Conservation (phyloP, 2,888 invertebrate genomes). For the Drosophila fungiperda region DNA sequence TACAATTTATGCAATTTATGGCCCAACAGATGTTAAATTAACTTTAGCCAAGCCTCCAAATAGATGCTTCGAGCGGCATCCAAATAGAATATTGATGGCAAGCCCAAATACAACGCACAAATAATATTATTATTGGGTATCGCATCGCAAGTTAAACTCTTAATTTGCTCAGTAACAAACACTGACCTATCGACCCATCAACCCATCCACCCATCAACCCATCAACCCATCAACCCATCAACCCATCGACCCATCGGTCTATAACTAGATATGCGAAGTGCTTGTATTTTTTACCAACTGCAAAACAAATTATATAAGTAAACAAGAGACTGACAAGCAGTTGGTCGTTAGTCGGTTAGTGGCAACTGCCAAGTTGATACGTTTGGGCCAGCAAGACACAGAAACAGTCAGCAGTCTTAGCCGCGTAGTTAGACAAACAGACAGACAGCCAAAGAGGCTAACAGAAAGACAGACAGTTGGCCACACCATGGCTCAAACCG, state of each 20-base stretch:
- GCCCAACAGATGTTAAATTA: conserved; percentile 73
- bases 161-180: background rate
- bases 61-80: conserved; percentile 32
- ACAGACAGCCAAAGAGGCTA: background rate
- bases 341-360: background rate
- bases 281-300: conserved; percentile 24
- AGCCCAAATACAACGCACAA: background rate
- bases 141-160: conserved; percentile 3
- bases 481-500: background rate
- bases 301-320: conserved; percentile 13
- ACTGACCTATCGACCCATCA: conserved; percentile 4
- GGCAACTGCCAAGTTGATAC: conserved; percentile 23
- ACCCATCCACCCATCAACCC: background rate
- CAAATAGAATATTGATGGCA: conserved; percentile 12
- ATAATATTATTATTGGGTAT: conserved; percentile 12
- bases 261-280: background rate
- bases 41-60: conserved; percentile 59
- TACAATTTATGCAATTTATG: conserved; percentile 74
- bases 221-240: conserved; percentile 4
- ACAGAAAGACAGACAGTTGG: conserved; percentile 1
- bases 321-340: conserved; percentile 1
- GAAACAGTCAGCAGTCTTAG: conserved; percentile 7
- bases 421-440: conserved; percentile 2
- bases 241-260: background rate
- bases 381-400: conserved; percentile 8